Conservation (phyloP, 2,888 invertebrate genomes). For the Lepeophtheirus nordmannii region DNA sequence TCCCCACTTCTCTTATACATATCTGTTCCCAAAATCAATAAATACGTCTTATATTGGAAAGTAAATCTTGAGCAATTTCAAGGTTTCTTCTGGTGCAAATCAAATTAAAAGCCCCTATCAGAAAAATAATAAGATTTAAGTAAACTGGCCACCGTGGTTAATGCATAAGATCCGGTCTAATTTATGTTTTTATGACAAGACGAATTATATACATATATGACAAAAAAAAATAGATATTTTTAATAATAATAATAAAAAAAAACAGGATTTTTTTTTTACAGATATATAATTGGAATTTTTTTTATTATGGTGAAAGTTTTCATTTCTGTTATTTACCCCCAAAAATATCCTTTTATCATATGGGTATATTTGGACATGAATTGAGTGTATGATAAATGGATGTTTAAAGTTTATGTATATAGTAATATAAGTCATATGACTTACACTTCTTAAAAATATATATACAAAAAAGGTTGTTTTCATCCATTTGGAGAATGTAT, state of each 20-base stretch:
- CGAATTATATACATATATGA: neutral
- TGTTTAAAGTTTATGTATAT: too few relatives aligned
- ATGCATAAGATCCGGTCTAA: slow-evolving; percentile 5
- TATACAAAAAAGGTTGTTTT: too few relatives aligned
- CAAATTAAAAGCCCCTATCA: neutral
- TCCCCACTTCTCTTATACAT: too few relatives aligned
- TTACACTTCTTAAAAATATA: too few relatives aligned
- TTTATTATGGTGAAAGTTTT: slow-evolving; percentile 2
- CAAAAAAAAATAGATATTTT: neutral
- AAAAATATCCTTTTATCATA: too few relatives aligned
- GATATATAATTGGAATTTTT: neutral
- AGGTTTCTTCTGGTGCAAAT: neutral
- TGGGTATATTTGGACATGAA: too few relatives aligned
- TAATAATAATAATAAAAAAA: neutral
- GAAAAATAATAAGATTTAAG: neutral
- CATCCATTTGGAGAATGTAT: too few relatives aligned
- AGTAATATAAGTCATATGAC: too few relatives aligned
- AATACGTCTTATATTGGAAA: neutral
- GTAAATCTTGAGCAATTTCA: slow-evolving; percentile 2
- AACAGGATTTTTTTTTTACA: neutral
- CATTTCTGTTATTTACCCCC: neutral
- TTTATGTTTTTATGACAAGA: slow-evolving; percentile 4
- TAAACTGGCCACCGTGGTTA: slow-evolving; percentile 2
- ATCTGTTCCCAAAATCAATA: neutral
- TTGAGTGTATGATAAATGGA: too few relatives aligned